phyloP scores from a whole-genome alignment of 2,797 vertebrate species.

The Tiaroga cobitis region DNA sequence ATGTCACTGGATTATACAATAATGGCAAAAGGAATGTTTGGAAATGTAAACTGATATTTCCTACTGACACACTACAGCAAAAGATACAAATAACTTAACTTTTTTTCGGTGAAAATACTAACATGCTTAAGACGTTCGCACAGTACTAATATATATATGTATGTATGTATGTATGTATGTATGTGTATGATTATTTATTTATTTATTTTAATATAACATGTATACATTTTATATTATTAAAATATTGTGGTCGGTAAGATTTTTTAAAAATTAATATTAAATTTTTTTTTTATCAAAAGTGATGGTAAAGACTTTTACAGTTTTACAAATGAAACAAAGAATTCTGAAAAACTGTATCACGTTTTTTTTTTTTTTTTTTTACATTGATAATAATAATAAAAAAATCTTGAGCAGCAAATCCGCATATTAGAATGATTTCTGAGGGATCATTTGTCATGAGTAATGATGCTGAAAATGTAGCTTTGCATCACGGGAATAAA shows the following conservation, averaged over 20 bases:
- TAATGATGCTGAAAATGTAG: background rate
- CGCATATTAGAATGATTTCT: background rate
- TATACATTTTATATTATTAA: background rate
- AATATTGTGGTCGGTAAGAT: background rate
- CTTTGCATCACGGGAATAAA: background rate
- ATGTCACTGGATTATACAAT: too few relatives aligned
- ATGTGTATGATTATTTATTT: too few relatives aligned
- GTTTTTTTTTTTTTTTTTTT: background rate
- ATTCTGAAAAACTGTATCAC: background rate
- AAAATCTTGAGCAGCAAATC: background rate
- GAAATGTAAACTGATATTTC: too few relatives aligned
- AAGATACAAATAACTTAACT: too few relatives aligned
- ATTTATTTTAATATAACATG: background rate
- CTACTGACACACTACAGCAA: too few relatives aligned
- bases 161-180: too few relatives aligned
- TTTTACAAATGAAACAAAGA: background rate
- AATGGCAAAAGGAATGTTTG: too few relatives aligned
- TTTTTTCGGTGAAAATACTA: too few relatives aligned
- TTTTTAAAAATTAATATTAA: too few relatives aligned
- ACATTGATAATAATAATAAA: background rate
- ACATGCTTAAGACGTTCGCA: too few relatives aligned
- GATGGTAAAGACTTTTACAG: background rate
- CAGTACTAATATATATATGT: too few relatives aligned
- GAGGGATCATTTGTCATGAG: background rate
- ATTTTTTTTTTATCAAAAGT: background rate